These are phyloP conservation scores for Apteryx mantelli DNA, from an alignment of 2,113 vertebrate species.

Conservation along the genomic window DNA sequence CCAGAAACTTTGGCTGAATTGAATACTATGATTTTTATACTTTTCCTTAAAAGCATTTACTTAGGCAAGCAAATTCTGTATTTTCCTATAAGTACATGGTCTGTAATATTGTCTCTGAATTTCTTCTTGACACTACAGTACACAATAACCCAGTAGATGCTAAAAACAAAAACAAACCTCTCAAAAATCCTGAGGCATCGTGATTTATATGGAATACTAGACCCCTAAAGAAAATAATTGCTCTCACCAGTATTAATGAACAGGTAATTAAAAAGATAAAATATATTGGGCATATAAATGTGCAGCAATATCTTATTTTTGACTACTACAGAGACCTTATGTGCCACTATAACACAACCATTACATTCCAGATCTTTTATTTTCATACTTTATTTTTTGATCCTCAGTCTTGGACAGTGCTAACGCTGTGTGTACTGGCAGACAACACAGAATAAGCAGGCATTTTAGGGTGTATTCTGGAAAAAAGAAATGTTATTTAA, in stretches of 20 bases:
- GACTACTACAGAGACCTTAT: neutral
- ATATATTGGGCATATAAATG: neutral
- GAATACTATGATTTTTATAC: neutral
- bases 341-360: neutral
- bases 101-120: neutral
- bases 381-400: neutral
- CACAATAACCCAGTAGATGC: neutral
- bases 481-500: neutral
- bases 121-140: neutral
- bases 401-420: neutral
- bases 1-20: neutral
- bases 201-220: slow-evolving; percentile 14
- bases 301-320: slow-evolving; percentile 29
- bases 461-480: neutral
- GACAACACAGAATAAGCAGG: neutral
- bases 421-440: neutral
- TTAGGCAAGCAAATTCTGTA: neutral
- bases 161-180: neutral
- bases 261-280: slow-evolving; percentile 39
- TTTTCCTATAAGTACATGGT: neutral
- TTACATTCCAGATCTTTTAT: neutral
- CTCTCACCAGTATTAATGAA: slow-evolving; percentile 32
- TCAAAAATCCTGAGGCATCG: neutral
- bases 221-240: slow-evolving; percentile 42
- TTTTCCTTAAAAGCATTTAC: neutral